Base-by-base conservation (phyloP, 1,140 invertebrate species). In the Ostrea edulis region DNA sequence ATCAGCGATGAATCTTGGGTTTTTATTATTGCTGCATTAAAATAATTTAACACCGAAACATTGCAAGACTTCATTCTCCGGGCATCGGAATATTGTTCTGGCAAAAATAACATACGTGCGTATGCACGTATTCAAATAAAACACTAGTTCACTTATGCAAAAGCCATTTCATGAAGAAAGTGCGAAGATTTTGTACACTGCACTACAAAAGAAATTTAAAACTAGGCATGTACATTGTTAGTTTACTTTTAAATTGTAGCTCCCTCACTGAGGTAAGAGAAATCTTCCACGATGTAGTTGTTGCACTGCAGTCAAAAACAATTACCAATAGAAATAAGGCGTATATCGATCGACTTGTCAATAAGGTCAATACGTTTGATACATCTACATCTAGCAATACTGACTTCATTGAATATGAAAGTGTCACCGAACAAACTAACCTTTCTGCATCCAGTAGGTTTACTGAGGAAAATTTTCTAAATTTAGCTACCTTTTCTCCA, bases 161-260 rank as follows among this genome's bases (percentile, higher is more conserved):
- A 68, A 68, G n/a, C 11, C 5, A 68, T 25, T 68, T 68, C 65
- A 68, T 68, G 65, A 68, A 68, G 22, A 68, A 29, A 68, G 55
- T 58, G 20, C 65, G 65, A 17, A 68, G 65, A 68, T 68, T 68
- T 68, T 29, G 65, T 25, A 68, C 11, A 2, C 4, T 68, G 8
- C 65, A 68, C 25, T 68, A 68, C 25, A 68, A 68, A 11, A 17
- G n/a, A 11, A 68, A 68, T 68, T 20, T 25, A n/a, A 68, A 68
- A 68, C n/a, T 68, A 20, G 62, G 7, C 8, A 68, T 68, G 65
- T 68, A 68, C 22, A 68, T 68, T n/a, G 65, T 68, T n/a, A 68
- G n/a, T 22, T 68, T 68, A 25, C 62, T 68, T 20, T n/a, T 68
- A 20, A 68, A 68, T 68, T 68, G 14, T 11, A 68, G 22, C 20